These are phyloP conservation scores for Microplitis demolitor DNA, from an alignment of 1,140 invertebrate genomes.

Conservation along the genomic window DNA sequence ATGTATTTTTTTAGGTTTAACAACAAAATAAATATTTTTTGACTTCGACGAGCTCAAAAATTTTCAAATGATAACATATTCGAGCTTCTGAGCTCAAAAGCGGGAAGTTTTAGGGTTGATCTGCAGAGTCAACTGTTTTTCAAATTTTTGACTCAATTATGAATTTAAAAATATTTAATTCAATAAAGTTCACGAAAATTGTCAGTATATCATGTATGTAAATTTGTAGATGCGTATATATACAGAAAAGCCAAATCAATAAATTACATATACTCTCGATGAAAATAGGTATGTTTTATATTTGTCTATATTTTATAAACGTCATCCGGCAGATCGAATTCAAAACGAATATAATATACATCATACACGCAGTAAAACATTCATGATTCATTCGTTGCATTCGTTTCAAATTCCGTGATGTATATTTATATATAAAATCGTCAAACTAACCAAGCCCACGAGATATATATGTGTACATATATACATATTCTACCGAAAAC, in stretches of 20 bases:
- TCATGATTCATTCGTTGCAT: no score
- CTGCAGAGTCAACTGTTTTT: no score
- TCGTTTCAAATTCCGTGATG: no score
- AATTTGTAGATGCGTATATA: neutral
- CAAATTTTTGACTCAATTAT: no score
- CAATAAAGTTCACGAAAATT: neutral
- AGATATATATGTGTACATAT: neutral
- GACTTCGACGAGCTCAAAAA: no score
- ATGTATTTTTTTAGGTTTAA: no score
- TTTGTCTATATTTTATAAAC: slow-evolving; percentile 3
- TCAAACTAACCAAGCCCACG: neutral
- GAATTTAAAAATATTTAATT: neutral
- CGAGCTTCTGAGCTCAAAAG: no score
- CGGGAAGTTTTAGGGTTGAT: no score
- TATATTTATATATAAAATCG: no score
- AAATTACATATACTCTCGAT: slow-evolving; percentile 8
- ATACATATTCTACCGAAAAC: neutral
- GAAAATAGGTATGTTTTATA: neutral
- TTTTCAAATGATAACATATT: no score
- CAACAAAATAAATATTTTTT: no score
- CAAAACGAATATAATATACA: neutral
- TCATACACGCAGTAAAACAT: neutral
- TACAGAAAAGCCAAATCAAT: neutral
- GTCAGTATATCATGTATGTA: neutral
- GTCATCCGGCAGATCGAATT: slow-evolving; percentile 5